Evolutionary conservation across 2,113 vertebrate genomes (phyloP).

Genomic region (Sterna hirundo): DNA sequence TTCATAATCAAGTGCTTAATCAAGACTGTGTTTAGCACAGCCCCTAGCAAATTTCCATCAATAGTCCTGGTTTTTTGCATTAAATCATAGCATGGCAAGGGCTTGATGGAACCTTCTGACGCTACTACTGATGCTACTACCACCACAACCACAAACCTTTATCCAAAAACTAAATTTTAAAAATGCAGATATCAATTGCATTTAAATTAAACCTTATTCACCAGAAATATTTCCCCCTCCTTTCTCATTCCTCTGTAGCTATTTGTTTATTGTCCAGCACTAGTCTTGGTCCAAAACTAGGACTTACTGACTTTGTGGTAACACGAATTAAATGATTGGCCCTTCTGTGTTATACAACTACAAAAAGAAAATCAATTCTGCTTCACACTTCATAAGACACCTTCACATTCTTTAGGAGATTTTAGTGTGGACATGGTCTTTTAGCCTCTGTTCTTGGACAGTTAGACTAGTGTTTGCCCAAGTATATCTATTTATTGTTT

Average conservation of each 20-base stretch:
- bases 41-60: neutral
- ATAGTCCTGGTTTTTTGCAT: neutral
- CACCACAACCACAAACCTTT: neutral
- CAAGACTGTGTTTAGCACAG: neutral
- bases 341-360: neutral
- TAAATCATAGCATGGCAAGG: neutral
- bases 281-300: neutral
- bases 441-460: neutral
- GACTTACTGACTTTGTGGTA: neutral
- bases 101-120: neutral
- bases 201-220: neutral
- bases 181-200: neutral
- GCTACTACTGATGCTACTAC: neutral
- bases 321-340: neutral
- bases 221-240: neutral
- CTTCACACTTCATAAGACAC: neutral
- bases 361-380: neutral
- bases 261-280: neutral
- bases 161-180: neutral
- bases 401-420: neutral
- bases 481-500: neutral
- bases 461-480: neutral
- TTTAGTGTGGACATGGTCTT: neutral
- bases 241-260: neutral
- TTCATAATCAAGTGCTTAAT: neutral